Percentiles rank a stretch among this genome's conserved stretches.
Evolutionary conservation across 2,113 vertebrate species (phyloP).

Genomic region (Megaceryle maxima): DNA sequence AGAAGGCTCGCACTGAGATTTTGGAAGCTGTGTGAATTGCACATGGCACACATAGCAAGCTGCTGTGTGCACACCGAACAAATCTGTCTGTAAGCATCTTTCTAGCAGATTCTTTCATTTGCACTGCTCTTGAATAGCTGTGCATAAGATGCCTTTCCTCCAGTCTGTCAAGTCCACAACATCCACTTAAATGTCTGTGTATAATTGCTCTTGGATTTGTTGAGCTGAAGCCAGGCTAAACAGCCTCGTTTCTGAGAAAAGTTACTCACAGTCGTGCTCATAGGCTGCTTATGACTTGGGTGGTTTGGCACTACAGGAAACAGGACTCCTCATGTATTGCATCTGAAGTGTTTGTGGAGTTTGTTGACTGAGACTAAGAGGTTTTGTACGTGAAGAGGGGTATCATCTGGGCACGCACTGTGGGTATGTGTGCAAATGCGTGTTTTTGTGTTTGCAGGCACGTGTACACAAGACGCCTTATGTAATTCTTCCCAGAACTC

Average conservation of each 20-base stretch:
- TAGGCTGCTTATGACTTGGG: conserved; percentile 17
- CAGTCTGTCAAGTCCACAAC: background rate
- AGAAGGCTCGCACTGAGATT: background rate
- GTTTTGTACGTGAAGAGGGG: conserved; percentile 23
- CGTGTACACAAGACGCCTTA: conserved; percentile 20
- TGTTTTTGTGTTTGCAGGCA: background rate
- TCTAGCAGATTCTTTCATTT: background rate
- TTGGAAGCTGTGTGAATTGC: background rate
- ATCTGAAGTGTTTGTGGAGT: conserved; percentile 42
- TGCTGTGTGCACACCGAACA: background rate
- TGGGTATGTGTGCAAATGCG: background rate
- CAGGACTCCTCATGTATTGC: background rate
- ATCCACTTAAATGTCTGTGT: conserved; percentile 8
- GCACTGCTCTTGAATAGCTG: background rate
- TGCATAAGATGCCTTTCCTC: background rate
- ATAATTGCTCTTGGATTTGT: conserved; percentile 41
- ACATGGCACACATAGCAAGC: background rate
- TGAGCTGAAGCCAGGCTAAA: conserved; percentile 61
- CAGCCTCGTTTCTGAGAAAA: conserved; percentile 67
- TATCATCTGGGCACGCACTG: background rate
- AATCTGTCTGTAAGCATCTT: background rate
- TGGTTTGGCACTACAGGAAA: conserved; percentile 13
- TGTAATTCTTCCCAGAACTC: conserved; percentile 64
- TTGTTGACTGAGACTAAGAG: conserved; percentile 3
- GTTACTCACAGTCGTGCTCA: conserved; percentile 57